These are phyloP conservation scores for Acanthurus lineatus DNA, from an alignment of 2,797 vertebrate genomes.

Conservation along the genomic window DNA sequence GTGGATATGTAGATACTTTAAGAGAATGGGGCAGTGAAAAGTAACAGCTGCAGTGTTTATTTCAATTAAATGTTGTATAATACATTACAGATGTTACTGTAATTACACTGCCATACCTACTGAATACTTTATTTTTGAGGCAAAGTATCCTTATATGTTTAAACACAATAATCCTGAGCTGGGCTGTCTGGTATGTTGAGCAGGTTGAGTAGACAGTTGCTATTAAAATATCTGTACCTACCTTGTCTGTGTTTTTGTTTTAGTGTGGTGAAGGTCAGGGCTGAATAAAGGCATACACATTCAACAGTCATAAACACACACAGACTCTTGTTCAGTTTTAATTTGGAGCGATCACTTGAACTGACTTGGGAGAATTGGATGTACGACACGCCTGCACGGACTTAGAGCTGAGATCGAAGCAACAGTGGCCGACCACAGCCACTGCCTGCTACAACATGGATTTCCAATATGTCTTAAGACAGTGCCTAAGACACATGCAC, in stretches of 20 bases:
- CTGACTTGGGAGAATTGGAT: conserved; percentile 58
- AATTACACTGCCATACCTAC: conserved; percentile 68
- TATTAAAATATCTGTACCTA: conserved; percentile 81
- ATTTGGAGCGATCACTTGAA: conserved; percentile 62
- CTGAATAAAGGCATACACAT: conserved; percentile 25
- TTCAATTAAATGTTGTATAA: conserved; percentile 70
- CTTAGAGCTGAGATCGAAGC: conserved; percentile 60
- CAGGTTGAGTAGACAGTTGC: conserved; percentile 70
- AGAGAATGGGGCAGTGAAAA: conserved; percentile 45
- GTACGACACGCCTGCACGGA: conserved; percentile 54
- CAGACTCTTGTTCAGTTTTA: conserved; percentile 62
- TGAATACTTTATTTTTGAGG: conserved; percentile 70
- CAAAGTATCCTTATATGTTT: conserved; percentile 65
- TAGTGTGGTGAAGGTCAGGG: conserved; percentile 17
- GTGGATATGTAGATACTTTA: conserved; percentile 51
- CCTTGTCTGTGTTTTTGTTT: conserved; percentile 60
- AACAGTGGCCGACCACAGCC: conserved; percentile 47
- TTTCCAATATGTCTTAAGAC: conserved; percentile 82
- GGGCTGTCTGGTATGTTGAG: conserved; percentile 57
- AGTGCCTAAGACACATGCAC: conserved; percentile 66
- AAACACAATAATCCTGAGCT: conserved; percentile 60
- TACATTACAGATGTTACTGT: conserved; percentile 60
- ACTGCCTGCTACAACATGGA: conserved; percentile 73
- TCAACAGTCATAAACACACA: conserved; percentile 27
- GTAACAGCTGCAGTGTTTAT: conserved; percentile 63